These are phyloP conservation scores for Bombus terrestris DNA, from an alignment of 1,140 invertebrate species.

Conservation along the genomic window DNA sequence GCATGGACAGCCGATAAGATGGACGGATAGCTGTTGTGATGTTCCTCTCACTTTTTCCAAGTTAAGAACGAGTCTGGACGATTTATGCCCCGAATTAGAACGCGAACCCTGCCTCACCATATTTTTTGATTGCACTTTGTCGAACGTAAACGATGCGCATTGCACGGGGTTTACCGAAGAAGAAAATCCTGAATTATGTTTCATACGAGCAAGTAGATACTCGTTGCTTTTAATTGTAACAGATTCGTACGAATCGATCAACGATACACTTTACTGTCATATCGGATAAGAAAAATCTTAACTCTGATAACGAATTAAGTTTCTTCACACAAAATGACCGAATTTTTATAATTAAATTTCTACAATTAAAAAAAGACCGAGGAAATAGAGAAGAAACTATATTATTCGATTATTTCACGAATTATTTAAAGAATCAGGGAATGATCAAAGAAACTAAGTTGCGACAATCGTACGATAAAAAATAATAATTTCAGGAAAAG, in stretches of 20 bases:
- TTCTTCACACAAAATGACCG: fast-evolving
- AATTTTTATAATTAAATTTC: background rate
- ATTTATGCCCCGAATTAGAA: constrained; percentile 55
- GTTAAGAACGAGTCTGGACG: constrained; percentile 56
- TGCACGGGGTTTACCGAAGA: background rate
- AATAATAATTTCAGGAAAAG: background rate
- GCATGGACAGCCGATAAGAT: constrained; percentile 69
- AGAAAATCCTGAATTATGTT: background rate
- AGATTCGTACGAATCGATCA: background rate
- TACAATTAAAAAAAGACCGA: background rate
- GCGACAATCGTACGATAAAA: background rate
- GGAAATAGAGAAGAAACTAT: background rate
- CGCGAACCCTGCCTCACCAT: constrained; percentile 66
- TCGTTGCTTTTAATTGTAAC: background rate
- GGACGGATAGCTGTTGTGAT: constrained; percentile 74
- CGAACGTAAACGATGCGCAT: background rate
- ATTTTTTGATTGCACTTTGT: constrained; percentile 41
- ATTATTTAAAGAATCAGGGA: background rate
- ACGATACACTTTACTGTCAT: too few species aligned
- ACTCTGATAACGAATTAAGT: too few species aligned
- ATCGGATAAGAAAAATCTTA: background rate
- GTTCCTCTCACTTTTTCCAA: constrained; percentile 18
- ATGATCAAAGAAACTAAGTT: background rate
- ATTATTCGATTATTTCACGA: background rate
- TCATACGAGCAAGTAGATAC: background rate